Conservation (phyloP, 1,140 invertebrate genomes). For the Tetragnatha versicolor region DNA sequence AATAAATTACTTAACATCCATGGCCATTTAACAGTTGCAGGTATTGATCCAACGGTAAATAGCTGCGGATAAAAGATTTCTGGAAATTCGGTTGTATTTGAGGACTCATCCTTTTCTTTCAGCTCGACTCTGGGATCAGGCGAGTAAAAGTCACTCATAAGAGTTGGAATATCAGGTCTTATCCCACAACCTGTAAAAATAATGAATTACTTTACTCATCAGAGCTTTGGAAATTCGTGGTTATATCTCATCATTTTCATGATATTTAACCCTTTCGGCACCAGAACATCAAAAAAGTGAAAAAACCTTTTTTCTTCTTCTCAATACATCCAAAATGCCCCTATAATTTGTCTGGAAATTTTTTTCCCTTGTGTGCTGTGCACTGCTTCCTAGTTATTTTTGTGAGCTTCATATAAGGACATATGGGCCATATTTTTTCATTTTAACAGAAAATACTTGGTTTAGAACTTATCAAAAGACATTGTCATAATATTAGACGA, state of each 20-base stretch:
- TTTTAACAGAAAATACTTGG: too few species aligned
- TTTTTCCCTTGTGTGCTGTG: too few species aligned
- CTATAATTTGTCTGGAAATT: neutral
- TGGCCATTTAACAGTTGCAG: constrained; percentile 4
- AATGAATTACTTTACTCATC: neutral
- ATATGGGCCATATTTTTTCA: too few species aligned
- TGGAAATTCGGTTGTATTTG: neutral
- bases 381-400: too few species aligned
- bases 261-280: too few species aligned
- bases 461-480: too few species aligned
- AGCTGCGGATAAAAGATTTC: neutral
- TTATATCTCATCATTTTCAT: too few species aligned
- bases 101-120: neutral
- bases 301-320: neutral
- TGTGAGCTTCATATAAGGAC: too few species aligned
- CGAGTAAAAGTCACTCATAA: neutral
- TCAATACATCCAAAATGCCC: neutral
- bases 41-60: neutral
- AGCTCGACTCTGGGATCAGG: neutral
- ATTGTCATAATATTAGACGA: too few species aligned
- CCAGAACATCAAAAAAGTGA: too few species aligned
- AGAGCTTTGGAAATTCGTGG: too few species aligned
- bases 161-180: neutral
- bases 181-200: constrained; percentile 1
- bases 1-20: constrained; percentile 38